These are phyloP conservation scores for Drosophila lowei DNA, from an alignment of 1,140 invertebrate species.

Conservation along the genomic window DNA sequence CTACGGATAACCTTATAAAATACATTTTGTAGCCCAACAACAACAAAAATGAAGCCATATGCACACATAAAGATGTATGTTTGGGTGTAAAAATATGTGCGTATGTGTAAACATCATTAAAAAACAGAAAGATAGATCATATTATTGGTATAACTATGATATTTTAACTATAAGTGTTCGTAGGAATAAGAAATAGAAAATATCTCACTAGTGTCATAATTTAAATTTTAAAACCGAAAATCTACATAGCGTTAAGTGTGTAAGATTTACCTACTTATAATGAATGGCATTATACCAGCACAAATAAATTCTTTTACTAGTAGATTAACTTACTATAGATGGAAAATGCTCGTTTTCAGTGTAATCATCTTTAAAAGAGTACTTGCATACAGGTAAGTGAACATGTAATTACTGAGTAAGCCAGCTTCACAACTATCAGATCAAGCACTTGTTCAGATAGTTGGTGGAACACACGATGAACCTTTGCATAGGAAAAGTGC, in stretches of 20 bases:
- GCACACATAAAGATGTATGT: slow-evolving; percentile 8
- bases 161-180: slow-evolving; percentile 53
- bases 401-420: too few relatives aligned
- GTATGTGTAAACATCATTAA: slow-evolving; percentile 18
- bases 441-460: too few relatives aligned
- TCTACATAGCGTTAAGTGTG: slow-evolving; percentile 41
- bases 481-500: too few relatives aligned
- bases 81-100: slow-evolving; percentile 23
- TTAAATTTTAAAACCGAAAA: slow-evolving; percentile 33
- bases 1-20: too few relatives aligned
- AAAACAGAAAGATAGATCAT: slow-evolving; percentile 6
- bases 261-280: slow-evolving; percentile 55
- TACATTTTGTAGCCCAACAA: too few relatives aligned
- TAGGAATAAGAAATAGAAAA: slow-evolving; percentile 45
- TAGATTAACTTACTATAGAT: slow-evolving; percentile 35
- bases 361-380: too few relatives aligned
- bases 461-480: too few relatives aligned
- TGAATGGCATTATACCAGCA: slow-evolving; percentile 57
- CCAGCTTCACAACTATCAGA: too few relatives aligned
- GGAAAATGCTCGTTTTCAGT: too few relatives aligned
- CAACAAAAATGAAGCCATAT: background rate
- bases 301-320: slow-evolving; percentile 60
- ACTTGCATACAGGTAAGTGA: too few relatives aligned
- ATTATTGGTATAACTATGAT: slow-evolving; percentile 10
- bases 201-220: slow-evolving; percentile 50